Conservation (phyloP, 2,797 vertebrate species). For the Lemur catta region DNA sequence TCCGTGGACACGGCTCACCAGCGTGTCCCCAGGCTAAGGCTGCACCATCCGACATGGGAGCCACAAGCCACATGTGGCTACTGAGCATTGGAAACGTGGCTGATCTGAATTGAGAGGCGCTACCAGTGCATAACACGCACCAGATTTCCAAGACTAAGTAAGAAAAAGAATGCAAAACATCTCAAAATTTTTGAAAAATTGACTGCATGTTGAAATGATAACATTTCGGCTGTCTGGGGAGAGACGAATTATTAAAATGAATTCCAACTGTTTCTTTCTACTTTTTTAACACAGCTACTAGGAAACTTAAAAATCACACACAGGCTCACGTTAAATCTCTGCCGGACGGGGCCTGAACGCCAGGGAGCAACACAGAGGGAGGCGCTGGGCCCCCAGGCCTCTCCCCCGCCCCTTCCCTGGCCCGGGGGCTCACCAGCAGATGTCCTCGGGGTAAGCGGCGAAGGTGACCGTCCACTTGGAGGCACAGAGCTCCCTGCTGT, state of each 20-base stretch:
- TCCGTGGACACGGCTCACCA: not conserved
- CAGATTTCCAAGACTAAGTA: not conserved
- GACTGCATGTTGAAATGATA: not conserved
- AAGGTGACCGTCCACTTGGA: slow-evolving; percentile 90
- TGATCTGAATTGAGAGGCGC: not conserved
- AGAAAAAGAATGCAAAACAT: not conserved
- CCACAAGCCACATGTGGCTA: not conserved
- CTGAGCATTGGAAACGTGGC: not conserved
- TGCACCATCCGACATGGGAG: accelerated
- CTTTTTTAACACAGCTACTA: not conserved
- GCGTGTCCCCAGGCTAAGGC: not conserved
- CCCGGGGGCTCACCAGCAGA: slow-evolving; percentile 90
- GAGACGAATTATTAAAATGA: not conserved
- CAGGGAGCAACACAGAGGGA: not conserved
- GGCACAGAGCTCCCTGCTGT: slow-evolving; percentile 84
- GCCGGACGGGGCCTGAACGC: not conserved
- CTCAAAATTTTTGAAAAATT: not conserved
- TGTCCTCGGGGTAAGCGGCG: slow-evolving; percentile 91
- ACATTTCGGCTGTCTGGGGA: not conserved
- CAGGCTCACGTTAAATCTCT: not conserved
- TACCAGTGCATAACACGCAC: not conserved
- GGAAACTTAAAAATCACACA: not conserved
- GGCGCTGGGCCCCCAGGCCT: not conserved
- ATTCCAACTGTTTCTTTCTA: not conserved
- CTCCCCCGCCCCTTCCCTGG: not conserved